These are phyloP conservation scores for Trachythela sp. DNA, from an alignment of 64 coral and sea anemone species.

Conservation along the genomic window DNA sequence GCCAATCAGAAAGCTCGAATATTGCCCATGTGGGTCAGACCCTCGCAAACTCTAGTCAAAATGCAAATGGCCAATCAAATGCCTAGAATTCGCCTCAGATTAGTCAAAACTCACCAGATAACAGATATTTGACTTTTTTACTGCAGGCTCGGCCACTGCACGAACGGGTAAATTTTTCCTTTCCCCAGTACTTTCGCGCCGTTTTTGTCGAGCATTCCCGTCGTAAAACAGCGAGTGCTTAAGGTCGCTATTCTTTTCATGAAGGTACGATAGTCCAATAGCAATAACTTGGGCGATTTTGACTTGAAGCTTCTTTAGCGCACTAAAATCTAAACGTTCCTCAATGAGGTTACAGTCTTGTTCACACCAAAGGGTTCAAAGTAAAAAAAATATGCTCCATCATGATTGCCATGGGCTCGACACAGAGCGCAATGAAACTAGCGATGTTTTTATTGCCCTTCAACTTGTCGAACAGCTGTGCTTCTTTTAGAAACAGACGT, in stretches of 20 bases:
- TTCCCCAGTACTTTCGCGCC: too few relatives aligned
- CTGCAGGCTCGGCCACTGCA: too few relatives aligned
- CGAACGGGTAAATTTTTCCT: too few relatives aligned
- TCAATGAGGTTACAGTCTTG: not conserved
- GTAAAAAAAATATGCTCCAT: not conserved
- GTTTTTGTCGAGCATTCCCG: too few relatives aligned
- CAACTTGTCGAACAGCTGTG: not conserved
- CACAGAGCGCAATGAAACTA: not conserved
- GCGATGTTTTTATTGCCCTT: not conserved
- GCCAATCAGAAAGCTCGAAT: too few relatives aligned
- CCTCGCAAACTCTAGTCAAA: too few relatives aligned
- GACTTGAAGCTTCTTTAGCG: not conserved
- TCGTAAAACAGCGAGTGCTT: too few relatives aligned
- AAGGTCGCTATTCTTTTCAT: slow-evolving; percentile 23
- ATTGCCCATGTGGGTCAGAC: too few relatives aligned
- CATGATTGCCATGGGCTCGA: not conserved
- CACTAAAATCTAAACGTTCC: not conserved
- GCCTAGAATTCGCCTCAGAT: too few relatives aligned
- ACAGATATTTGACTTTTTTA: too few relatives aligned
- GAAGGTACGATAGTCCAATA: slow-evolving; percentile 42
- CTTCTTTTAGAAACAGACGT: not conserved
- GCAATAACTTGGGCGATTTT: slow-evolving; percentile 41
- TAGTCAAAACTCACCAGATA: too few relatives aligned
- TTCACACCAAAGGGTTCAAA: not conserved
- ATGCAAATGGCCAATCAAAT: too few relatives aligned